These are phyloP conservation scores for Radopholus similis DNA, from an alignment of 1,140 invertebrate genomes.

Conservation along the genomic window DNA sequence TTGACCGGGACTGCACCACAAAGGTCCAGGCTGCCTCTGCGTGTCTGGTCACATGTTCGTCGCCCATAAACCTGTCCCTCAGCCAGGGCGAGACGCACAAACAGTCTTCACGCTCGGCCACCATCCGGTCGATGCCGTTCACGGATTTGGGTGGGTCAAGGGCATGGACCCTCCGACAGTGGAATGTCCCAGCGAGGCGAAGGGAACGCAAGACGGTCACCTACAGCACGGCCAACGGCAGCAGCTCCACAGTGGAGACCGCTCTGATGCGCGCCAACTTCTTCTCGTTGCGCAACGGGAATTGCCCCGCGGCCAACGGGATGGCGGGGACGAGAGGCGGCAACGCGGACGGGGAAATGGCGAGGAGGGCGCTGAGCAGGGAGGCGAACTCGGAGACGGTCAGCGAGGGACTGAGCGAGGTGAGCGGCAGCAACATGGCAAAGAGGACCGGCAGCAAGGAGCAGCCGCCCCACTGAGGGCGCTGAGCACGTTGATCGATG, in stretches of 20 bases:
- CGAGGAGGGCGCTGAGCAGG: too few species aligned
- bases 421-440: too few species aligned
- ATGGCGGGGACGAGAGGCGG: too few species aligned
- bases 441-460: too few species aligned
- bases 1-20: neutral
- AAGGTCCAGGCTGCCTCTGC: slow-evolving; percentile 7
- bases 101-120: neutral
- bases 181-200: neutral
- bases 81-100: neutral
- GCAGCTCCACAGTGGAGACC: neutral
- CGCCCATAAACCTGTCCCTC: slow-evolving; percentile 1
- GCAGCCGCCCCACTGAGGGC: too few species aligned
- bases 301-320: too few species aligned
- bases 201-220: neutral
- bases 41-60: slow-evolving; percentile 4
- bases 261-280: neutral
- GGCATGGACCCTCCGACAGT: neutral
- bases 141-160: neutral
- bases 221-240: neutral
- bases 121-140: neutral
- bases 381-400: too few species aligned
- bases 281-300: neutral
- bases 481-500: too few species aligned
- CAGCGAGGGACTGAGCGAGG: too few species aligned
- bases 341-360: too few species aligned